Percentiles rank a stretch among this genome's conserved stretches.
These are phyloP conservation scores for Poecilobothrus nobilitatus DNA, from an alignment of 2,888 invertebrate species.

Conservation along the genomic window DNA sequence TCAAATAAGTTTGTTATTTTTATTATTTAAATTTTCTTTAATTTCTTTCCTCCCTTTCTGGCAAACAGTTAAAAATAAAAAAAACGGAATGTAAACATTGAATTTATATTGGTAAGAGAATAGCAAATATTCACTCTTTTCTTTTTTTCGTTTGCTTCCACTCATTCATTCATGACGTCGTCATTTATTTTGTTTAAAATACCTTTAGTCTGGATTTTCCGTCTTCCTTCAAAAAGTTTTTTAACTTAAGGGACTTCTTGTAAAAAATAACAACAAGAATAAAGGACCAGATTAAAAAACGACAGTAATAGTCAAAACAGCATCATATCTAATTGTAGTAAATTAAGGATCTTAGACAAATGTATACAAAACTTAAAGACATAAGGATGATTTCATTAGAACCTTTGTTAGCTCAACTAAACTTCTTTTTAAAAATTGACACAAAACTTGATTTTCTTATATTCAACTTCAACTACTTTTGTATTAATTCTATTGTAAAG, in stretches of 20 bases:
- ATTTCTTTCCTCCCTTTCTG: not conserved
- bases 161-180: not conserved
- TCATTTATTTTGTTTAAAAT: not conserved
- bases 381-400: not conserved
- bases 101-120: not conserved
- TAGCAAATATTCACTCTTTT: not conserved
- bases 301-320: too few relatives aligned
- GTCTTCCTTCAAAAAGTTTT: not conserved
- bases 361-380: not conserved
- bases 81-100: too few relatives aligned
- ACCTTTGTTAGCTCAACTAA: too few relatives aligned
- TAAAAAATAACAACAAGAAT: not conserved
- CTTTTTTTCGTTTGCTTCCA: not conserved
- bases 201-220: not conserved
- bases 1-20: constrained; percentile 7
- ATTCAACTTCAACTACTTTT: too few relatives aligned
- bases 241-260: not conserved
- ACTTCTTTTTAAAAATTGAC: too few relatives aligned
- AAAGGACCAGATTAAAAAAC: not conserved
- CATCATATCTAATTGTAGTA: not conserved
- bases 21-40: not conserved
- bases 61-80: not conserved
- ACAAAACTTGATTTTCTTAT: too few relatives aligned
- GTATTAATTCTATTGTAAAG: too few relatives aligned
- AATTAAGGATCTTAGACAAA: not conserved